Percentiles rank a stretch among this genome's conserved stretches.
These are phyloP conservation scores for Cynopterus brachyotis DNA, from an alignment of 2,113 vertebrate genomes.

Conservation along the genomic window DNA sequence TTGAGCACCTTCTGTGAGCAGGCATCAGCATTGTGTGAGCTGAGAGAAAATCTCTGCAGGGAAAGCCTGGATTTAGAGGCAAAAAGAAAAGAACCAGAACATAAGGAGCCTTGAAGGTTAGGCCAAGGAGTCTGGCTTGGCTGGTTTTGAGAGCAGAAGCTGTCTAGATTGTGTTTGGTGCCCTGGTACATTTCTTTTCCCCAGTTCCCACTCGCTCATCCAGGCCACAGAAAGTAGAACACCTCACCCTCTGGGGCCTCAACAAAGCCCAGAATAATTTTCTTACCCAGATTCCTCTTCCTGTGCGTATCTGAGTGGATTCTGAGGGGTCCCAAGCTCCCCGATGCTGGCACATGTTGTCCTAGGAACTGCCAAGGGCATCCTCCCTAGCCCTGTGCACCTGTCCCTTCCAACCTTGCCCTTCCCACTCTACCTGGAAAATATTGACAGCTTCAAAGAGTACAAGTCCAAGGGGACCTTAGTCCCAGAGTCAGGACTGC, in stretches of 20 bases:
- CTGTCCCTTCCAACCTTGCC: not conserved
- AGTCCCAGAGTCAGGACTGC: not conserved
- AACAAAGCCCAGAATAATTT: constrained; percentile 75
- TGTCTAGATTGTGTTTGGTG: constrained; percentile 48
- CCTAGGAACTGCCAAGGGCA: constrained; percentile 62
- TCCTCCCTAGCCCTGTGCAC: not conserved
- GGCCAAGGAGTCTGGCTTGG: constrained; percentile 53
- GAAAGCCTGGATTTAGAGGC: not conserved
- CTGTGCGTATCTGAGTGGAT: constrained; percentile 53
- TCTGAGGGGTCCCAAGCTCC: constrained; percentile 69
- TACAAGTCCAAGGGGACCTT: not conserved
- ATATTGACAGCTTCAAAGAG: not conserved
- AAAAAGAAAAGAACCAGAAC: not conserved
- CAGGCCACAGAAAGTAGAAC: constrained; percentile 75
- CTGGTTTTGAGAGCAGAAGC: constrained; percentile 59
- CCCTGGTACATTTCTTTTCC: constrained; percentile 77
- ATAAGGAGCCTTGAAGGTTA: constrained; percentile 44
- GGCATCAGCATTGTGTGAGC: not conserved
- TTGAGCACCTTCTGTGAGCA: not conserved
- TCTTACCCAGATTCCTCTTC: constrained; percentile 77
- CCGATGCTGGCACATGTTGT: not conserved
- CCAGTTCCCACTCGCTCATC: constrained; percentile 68
- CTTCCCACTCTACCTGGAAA: not conserved
- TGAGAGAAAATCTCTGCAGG: not conserved
- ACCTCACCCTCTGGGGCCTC: constrained; percentile 66